These are phyloP conservation scores for Drosophila kanekoi DNA, from an alignment of 2,888 invertebrate species.

Conservation along the genomic window DNA sequence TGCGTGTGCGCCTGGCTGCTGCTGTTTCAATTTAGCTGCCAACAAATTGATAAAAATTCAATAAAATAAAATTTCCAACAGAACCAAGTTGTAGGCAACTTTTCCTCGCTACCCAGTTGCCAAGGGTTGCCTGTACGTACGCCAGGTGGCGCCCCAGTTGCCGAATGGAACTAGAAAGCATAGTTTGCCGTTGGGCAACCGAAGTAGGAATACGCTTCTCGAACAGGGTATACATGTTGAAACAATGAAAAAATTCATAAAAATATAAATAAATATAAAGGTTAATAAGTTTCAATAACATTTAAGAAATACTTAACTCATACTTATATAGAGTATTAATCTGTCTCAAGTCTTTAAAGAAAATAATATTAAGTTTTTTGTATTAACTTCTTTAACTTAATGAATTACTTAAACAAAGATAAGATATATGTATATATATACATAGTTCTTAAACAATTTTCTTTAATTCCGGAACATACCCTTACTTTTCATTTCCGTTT, in stretches of 20 bases:
- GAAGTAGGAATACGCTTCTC: constrained; percentile 4
- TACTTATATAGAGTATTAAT: too few relatives aligned
- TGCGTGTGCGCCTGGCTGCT: constrained; percentile 23
- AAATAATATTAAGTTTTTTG: too few relatives aligned
- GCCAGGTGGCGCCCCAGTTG: constrained; percentile 27
- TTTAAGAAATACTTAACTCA: too few relatives aligned
- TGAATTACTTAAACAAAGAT: too few relatives aligned
- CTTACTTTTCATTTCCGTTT: too few relatives aligned
- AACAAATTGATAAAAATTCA: constrained; percentile 76
- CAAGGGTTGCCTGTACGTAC: constrained; percentile 3
- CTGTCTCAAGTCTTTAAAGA: too few relatives aligned
- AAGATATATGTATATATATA: too few relatives aligned
- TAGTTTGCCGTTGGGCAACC: neutral
- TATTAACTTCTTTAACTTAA: too few relatives aligned
- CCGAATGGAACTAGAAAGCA: neutral
- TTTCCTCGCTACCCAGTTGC: neutral
- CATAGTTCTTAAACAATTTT: too few relatives aligned
- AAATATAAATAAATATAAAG: neutral
- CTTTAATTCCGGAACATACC: too few relatives aligned
- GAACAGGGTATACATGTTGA: too few relatives aligned
- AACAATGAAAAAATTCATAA: neutral
- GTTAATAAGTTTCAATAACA: too few relatives aligned
- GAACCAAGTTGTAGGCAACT: constrained; percentile 8
- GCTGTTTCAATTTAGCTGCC: constrained; percentile 63
- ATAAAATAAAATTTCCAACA: constrained; percentile 61